A percentile compares a stretch with the other conserved stretches of the same genome.
phyloP scores from a whole-genome alignment of 2,888 invertebrate species.

The Ectemnius lituratus region DNA sequence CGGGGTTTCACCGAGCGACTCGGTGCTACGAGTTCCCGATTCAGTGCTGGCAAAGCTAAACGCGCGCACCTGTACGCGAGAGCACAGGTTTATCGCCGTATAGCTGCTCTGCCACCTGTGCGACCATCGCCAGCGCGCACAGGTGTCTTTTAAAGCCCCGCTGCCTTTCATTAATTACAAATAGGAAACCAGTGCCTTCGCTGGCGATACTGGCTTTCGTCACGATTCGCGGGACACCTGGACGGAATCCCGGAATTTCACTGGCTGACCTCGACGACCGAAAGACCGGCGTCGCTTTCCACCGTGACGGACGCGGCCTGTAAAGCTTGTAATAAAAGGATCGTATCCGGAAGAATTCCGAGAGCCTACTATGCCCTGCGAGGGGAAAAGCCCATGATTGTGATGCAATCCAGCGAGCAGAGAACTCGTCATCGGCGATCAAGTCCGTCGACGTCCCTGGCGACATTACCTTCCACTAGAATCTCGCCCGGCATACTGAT shows the following conservation, averaged over 20 bases:
- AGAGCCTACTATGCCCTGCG: conserved; percentile 18
- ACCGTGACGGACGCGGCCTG: no score
- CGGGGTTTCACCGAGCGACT: conserved; percentile 49
- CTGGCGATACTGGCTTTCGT: conserved; percentile 24
- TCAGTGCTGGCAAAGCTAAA: conserved; percentile 49
- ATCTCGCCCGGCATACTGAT: no score
- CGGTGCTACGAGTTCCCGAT: conserved; percentile 56
- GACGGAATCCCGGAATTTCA: conserved; percentile 43
- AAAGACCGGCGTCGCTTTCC: background rate
- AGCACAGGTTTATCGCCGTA: conserved; percentile 60
- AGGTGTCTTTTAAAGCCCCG: conserved; percentile 68
- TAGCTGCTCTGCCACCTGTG: conserved; percentile 66
- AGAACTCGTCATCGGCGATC: no score
- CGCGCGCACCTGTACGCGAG: conserved; percentile 59
- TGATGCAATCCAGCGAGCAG: conserved; percentile 21
- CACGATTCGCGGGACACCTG: conserved; percentile 48
- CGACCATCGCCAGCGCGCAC: conserved; percentile 66
- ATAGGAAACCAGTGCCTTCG: conserved; percentile 57
- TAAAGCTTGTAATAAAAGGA: conserved; percentile 30
- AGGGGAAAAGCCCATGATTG: conserved; percentile 18
- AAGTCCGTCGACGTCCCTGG: background rate
- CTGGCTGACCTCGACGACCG: conserved; percentile 27
- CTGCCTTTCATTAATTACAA: conserved; percentile 70
- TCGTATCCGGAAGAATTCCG: conserved; percentile 14
- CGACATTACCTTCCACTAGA: no score